These are phyloP conservation scores for Platygyra sinensis DNA, from an alignment of 64 coral and sea anemone genomes.

Conservation along the genomic window DNA sequence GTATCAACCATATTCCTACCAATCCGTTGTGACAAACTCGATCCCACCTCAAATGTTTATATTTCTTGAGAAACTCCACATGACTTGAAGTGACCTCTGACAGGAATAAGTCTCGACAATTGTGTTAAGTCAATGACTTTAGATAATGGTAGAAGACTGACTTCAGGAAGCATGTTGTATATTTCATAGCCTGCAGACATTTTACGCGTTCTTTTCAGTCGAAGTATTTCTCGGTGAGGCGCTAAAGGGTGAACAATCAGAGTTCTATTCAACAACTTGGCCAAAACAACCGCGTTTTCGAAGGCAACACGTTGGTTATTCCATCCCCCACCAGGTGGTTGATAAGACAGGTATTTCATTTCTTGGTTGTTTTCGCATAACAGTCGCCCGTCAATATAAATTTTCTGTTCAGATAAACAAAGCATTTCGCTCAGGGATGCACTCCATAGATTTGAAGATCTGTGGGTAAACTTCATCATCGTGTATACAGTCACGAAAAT, in stretches of 20 bases:
- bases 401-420: slow-evolving; percentile 26
- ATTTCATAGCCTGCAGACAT: slow-evolving; percentile 48
- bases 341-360: slow-evolving; percentile 87
- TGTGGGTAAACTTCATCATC: neutral
- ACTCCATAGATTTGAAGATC: neutral
- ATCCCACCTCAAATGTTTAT: slow-evolving; percentile 46
- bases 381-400: slow-evolving; percentile 52
- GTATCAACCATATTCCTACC: slow-evolving; percentile 69
- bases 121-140: slow-evolving; percentile 78
- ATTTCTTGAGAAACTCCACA: slow-evolving; percentile 43
- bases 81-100: slow-evolving; percentile 81
- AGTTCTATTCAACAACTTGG: slow-evolving; percentile 82
- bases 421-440: neutral
- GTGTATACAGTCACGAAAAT: neutral
- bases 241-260: slow-evolving; percentile 93
- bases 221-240: slow-evolving; percentile 73
- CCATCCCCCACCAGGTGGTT: slow-evolving; percentile 98
- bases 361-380: slow-evolving; percentile 26
- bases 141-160: slow-evolving; percentile 77
- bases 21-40: slow-evolving; percentile 89
- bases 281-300: slow-evolving; percentile 95
- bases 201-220: slow-evolving; percentile 24
- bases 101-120: slow-evolving; percentile 70
- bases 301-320: slow-evolving; percentile 98
- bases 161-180: slow-evolving; percentile 66